Percentiles rank a stretch among this genome's conserved stretches.
phyloP scores from a whole-genome alignment of 1,140 invertebrate species.

The Hyposmocoma kahamanoa region DNA sequence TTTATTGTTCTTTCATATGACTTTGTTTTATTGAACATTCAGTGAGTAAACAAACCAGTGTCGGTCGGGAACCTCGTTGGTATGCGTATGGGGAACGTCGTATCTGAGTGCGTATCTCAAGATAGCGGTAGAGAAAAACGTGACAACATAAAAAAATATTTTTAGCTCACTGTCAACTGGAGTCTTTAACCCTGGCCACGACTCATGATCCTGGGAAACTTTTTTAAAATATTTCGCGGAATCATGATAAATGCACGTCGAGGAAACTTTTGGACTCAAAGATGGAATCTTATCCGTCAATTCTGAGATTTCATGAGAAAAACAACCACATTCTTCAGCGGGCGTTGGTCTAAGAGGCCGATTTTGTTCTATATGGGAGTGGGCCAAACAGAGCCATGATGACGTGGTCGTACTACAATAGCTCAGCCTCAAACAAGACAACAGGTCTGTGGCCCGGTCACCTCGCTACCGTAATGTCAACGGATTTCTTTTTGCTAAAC shows the following conservation, averaged over 20 bases:
- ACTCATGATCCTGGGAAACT: conserved; percentile 38
- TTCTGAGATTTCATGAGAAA: too few species aligned
- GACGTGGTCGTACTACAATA: too few species aligned
- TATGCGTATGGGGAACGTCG: conserved; percentile 33
- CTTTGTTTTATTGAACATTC: too few species aligned
- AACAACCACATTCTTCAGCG: too few species aligned
- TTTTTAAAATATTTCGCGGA: conserved; percentile 35
- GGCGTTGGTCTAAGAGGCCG: too few species aligned
- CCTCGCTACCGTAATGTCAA: conserved; percentile 28
- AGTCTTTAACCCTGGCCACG: conserved; percentile 50
- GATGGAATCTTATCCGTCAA: too few species aligned
- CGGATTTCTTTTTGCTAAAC: conserved; percentile 21
- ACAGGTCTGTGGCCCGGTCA: conserved; percentile 50
- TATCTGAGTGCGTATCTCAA: conserved; percentile 31
- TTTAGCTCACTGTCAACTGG: conserved; percentile 22
- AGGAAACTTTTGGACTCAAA: too few species aligned
- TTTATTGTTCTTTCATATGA: too few species aligned
- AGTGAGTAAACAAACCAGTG: conserved; percentile 23
- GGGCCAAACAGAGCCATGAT: too few species aligned
- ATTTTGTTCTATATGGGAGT: too few species aligned
- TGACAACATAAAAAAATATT: conserved; percentile 32
- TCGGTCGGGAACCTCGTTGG: conserved; percentile 25
- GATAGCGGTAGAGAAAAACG: conserved; percentile 31
- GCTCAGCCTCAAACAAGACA: conserved; percentile 29
- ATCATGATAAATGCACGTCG: conserved; percentile 26